Conservation (phyloP, 1,140 invertebrate genomes). For the Rhopalosiphum padi region DNA sequence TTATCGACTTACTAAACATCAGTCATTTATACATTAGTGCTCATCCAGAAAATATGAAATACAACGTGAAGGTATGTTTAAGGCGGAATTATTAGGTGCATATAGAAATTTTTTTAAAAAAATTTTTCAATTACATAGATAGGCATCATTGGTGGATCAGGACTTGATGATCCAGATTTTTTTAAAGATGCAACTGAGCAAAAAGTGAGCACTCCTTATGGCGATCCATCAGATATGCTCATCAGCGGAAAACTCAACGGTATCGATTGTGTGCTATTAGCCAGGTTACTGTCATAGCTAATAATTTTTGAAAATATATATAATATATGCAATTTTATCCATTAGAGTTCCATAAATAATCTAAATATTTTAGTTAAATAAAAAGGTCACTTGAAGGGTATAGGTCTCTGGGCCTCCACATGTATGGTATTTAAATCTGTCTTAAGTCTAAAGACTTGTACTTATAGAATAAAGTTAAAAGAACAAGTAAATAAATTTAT, state of each 20-base stretch:
- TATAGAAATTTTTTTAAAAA: background rate
- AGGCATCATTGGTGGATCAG: conserved; percentile 95
- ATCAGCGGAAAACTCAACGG: conserved; percentile 79
- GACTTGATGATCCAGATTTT: conserved; percentile 85
- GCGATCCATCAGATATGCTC: conserved; percentile 82
- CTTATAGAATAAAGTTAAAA: too few relatives aligned
- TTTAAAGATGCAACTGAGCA: conserved; percentile 74
- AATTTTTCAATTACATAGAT: conserved; percentile 69
- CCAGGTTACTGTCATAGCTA: conserved; percentile 66
- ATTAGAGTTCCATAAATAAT: background rate
- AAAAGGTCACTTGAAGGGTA: background rate
- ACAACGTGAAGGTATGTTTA: conserved; percentile 34
- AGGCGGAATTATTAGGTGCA: too few relatives aligned
- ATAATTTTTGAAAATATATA: background rate
- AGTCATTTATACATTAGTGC: background rate
- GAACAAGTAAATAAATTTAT: too few relatives aligned
- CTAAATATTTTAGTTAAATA: background rate
- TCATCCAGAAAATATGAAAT: background rate
- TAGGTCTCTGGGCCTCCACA: background rate
- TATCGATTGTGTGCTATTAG: conserved; percentile 81
- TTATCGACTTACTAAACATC: background rate
- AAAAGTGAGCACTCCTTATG: conserved; percentile 80
- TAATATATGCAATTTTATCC: background rate
- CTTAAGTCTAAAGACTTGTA: too few relatives aligned
- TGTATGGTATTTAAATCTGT: background rate